These are phyloP conservation scores for Hedychridium roseum DNA, from an alignment of 2,888 invertebrate species.

Conservation along the genomic window DNA sequence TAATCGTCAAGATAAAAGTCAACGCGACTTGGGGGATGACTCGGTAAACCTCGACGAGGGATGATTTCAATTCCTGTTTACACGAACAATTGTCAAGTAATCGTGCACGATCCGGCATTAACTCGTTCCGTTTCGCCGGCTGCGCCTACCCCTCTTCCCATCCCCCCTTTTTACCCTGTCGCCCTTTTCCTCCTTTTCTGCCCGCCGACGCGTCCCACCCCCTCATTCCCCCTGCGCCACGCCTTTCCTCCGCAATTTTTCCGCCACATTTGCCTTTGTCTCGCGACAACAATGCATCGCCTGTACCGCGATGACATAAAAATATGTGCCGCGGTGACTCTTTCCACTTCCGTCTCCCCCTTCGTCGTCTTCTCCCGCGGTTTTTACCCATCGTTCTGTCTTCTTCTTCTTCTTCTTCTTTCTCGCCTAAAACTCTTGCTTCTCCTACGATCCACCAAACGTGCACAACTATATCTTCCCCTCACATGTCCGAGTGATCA, in stretches of 20 bases:
- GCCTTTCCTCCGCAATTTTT: slow-evolving; percentile 58
- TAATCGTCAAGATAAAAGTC: no score
- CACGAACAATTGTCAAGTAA: slow-evolving; percentile 41
- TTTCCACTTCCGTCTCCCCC: slow-evolving; percentile 22
- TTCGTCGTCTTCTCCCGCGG: slow-evolving; percentile 29
- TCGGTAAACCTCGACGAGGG: not conserved
- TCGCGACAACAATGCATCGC: slow-evolving; percentile 65
- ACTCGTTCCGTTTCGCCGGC: slow-evolving; percentile 50
- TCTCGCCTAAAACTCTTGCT: slow-evolving; percentile 1
- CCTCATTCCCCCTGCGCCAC: slow-evolving; percentile 38
- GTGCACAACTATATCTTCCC: no score
- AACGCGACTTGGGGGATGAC: no score
- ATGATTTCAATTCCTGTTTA: slow-evolving; percentile 9
- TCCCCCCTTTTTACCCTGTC: not conserved
- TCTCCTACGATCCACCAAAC: not conserved
- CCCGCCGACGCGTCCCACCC: slow-evolving; percentile 31
- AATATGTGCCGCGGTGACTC: slow-evolving; percentile 56
- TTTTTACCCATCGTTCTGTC: slow-evolving; percentile 21
- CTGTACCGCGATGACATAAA: slow-evolving; percentile 59
- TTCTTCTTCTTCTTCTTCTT: slow-evolving; percentile 12
- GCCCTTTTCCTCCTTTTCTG: slow-evolving; percentile 17
- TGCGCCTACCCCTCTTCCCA: slow-evolving; percentile 22
- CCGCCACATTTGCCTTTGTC: slow-evolving; percentile 62
- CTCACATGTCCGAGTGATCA: not conserved
- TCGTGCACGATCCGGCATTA: slow-evolving; percentile 50